Percentiles rank a stretch among this genome's conserved stretches.
These are phyloP conservation scores for Corythoichthys intestinalis DNA, from an alignment of 2,113 vertebrate genomes.

Conservation along the genomic window DNA sequence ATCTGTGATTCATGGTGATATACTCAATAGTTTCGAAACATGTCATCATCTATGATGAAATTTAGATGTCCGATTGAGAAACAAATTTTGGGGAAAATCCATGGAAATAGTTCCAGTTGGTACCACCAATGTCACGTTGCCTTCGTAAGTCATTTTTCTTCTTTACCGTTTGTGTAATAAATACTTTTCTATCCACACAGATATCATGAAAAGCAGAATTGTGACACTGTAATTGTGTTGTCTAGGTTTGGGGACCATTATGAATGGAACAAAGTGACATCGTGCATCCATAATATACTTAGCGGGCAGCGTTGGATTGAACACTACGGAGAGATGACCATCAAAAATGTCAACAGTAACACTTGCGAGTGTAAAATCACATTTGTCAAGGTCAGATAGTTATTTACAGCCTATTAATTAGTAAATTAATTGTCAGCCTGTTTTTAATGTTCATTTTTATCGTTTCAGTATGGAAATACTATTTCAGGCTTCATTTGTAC, in stretches of 20 bases:
- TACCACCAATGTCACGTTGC: conserved; percentile 88
- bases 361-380: conserved; percentile 89
- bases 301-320: conserved; percentile 97
- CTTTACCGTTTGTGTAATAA: not conserved
- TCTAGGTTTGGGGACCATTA: conserved; percentile 88
- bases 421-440: no score
- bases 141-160: conserved; percentile 75
- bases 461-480: not conserved
- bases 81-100: conserved; percentile 99
- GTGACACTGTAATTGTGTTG: not conserved
- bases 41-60: not conserved
- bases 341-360: conserved; percentile 81
- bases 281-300: conserved; percentile 96
- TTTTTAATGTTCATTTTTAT: no score
- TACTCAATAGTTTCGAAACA: not conserved
- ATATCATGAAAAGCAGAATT: not conserved
- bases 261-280: conserved; percentile 98
- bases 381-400: conserved; percentile 85
- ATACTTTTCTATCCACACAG: not conserved
- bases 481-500: not conserved
- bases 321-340: conserved; percentile 93
- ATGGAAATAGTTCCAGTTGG: conserved; percentile 98
- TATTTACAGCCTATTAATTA: no score
- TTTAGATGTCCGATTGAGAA: conserved; percentile 97
- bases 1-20: not conserved